A percentile compares a stretch with the other conserved stretches of the same genome.
phyloP scores from a whole-genome alignment of 2,113 vertebrate species.

The Aythya baeri region DNA sequence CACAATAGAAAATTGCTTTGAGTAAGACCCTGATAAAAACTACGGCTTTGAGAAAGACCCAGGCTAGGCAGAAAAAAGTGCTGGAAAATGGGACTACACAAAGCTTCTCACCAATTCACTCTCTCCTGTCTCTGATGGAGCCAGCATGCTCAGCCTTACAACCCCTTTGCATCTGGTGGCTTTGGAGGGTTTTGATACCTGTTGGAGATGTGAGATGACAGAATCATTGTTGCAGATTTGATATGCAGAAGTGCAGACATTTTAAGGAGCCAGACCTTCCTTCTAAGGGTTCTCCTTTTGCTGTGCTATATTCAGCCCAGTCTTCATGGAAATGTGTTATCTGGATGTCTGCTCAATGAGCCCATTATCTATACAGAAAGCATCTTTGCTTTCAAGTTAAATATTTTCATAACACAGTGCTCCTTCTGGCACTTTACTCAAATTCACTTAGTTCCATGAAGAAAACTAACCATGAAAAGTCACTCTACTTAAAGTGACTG shows the following conservation, averaged over 20 bases:
- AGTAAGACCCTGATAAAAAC: background rate
- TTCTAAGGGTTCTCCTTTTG: background rate
- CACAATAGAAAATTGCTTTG: background rate
- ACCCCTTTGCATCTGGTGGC: background rate
- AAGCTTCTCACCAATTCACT: background rate
- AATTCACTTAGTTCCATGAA: slow-evolving; percentile 37
- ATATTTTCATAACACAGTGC: slow-evolving; percentile 38
- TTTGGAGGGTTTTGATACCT: background rate
- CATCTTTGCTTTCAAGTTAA: slow-evolving; percentile 54
- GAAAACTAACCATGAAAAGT: slow-evolving; percentile 62
- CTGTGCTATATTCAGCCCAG: background rate
- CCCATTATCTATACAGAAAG: slow-evolving; percentile 1
- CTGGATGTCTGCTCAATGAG: slow-evolving; percentile 39
- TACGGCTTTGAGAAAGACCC: background rate
- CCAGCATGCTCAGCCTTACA: background rate
- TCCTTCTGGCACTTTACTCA: slow-evolving; percentile 53
- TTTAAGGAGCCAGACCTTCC: background rate
- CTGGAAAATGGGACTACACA: background rate
- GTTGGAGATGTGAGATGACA: background rate
- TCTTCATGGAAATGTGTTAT: slow-evolving; percentile 47
- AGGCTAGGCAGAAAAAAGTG: background rate
- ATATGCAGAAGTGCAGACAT: background rate
- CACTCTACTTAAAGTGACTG: background rate
- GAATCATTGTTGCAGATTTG: background rate
- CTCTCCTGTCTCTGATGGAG: background rate